phyloP scores from a whole-genome alignment of 2,888 invertebrate species.

The Chloromyia formosa region DNA sequence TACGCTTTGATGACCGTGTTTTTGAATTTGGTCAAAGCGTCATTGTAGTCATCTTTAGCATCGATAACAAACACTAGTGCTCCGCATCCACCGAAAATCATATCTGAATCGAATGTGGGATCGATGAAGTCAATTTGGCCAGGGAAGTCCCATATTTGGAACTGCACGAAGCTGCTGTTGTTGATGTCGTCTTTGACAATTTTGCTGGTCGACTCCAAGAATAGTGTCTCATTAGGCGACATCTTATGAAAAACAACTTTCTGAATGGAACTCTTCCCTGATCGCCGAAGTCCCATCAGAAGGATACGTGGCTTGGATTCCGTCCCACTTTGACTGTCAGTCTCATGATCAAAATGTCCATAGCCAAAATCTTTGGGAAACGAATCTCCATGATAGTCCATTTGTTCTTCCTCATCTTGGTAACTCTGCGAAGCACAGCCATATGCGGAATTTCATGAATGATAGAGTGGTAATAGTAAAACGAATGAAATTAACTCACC shows the following conservation, averaged over 20 bases:
- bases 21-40: slow-evolving; percentile 91
- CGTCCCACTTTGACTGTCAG: slow-evolving; percentile 69
- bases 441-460: too few species aligned
- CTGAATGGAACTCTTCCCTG: slow-evolving; percentile 98
- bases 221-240: slow-evolving; percentile 99
- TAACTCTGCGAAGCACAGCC: slow-evolving; percentile 62
- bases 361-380: slow-evolving; percentile 95
- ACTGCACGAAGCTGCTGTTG: slow-evolving; percentile 95
- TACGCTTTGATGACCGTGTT: slow-evolving; percentile 94
- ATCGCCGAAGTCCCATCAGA: slow-evolving; percentile 93
- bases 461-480: neutral
- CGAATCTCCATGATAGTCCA: slow-evolving; percentile 68
- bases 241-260: slow-evolving; percentile 99
- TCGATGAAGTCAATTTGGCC: slow-evolving; percentile 99
- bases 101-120: slow-evolving; percentile 93
- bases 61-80: slow-evolving; percentile 99
- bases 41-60: slow-evolving; percentile 98
- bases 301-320: slow-evolving; percentile 86
- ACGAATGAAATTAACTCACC: neutral
- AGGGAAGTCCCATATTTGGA: slow-evolving; percentile 99
- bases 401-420: slow-evolving; percentile 69
- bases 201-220: slow-evolving; percentile 97
- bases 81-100: slow-evolving; percentile 96
- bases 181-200: slow-evolving; percentile 98
- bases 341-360: slow-evolving; percentile 85